A percentile compares a stretch with the other conserved stretches of the same genome.
These are phyloP conservation scores for Oligia fasciuncula DNA, from an alignment of 2,888 invertebrate genomes.

Conservation along the genomic window DNA sequence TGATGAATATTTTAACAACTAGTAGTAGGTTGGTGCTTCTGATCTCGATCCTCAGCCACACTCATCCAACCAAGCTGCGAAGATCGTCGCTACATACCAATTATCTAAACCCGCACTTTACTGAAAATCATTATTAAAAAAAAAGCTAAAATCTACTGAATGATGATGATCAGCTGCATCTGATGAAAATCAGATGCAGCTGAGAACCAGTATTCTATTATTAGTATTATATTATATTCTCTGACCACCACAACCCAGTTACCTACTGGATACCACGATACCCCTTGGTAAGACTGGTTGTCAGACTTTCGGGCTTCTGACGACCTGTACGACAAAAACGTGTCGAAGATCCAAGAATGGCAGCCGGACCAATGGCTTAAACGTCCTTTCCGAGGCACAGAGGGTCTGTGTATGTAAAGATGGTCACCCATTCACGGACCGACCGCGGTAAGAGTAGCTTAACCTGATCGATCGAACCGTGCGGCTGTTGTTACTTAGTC, in stretches of 20 bases:
- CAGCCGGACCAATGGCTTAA: neutral
- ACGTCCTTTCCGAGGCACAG: neutral
- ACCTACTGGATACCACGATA: neutral
- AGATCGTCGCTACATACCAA: too few relatives aligned
- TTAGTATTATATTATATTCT: too few relatives aligned
- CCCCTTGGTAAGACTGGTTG: neutral
- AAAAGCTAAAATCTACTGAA: too few relatives aligned
- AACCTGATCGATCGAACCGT: neutral
- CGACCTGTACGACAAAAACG: neutral
- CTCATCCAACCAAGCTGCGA: too few relatives aligned
- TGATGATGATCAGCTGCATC: too few relatives aligned
- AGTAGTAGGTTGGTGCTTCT: too few relatives aligned
- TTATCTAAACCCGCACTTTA: too few relatives aligned
- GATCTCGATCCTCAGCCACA: too few relatives aligned
- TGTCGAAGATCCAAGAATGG: neutral
- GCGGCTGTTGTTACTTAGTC: neutral
- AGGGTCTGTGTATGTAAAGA: neutral
- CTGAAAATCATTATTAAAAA: too few relatives aligned
- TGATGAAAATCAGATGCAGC: neutral
- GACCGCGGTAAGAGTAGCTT: neutral
- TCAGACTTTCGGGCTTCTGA: neutral
- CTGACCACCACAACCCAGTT: neutral
- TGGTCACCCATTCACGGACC: neutral
- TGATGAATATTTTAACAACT: too few relatives aligned
- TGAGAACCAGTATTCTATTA: neutral